phyloP scores from a whole-genome alignment of 2,113 vertebrate genomes.

The Piaya cayana region DNA sequence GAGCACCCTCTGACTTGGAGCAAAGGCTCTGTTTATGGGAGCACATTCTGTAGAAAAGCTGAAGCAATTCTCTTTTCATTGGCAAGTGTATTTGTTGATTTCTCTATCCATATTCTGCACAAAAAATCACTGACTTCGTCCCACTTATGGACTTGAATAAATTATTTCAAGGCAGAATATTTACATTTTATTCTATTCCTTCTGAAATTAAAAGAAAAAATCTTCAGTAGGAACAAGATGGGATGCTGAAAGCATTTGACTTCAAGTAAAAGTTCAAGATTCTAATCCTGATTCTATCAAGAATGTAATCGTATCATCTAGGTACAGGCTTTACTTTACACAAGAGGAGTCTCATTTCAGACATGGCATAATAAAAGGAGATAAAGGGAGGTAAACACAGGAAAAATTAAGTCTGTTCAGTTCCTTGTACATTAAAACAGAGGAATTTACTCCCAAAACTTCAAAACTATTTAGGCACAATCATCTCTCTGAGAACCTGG shows the following conservation, averaged over 20 bases:
- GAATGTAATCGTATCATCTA: background rate
- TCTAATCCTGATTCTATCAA: background rate
- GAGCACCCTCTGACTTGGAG: background rate
- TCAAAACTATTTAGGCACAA: background rate
- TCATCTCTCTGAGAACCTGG: background rate
- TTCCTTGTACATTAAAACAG: background rate
- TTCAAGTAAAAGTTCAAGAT: background rate
- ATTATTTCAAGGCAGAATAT: background rate
- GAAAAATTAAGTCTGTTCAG: background rate
- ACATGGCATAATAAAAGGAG: background rate
- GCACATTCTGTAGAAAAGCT: background rate
- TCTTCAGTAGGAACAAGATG: background rate
- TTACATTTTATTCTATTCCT: background rate
- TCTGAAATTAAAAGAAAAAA: background rate
- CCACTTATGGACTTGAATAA: background rate
- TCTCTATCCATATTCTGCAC: background rate
- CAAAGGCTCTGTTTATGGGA: background rate
- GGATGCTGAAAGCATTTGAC: background rate
- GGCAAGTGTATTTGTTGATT: background rate
- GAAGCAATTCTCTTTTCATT: background rate
- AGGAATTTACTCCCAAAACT: background rate
- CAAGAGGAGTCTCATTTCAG: background rate
- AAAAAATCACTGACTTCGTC: background rate
- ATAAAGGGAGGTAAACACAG: background rate
- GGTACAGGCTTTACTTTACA: background rate